Evolutionary conservation across 2,888 invertebrate species (phyloP), one percentile per base, ranked within the genome.

Genomic region (Isotomurus palustris): DNA sequence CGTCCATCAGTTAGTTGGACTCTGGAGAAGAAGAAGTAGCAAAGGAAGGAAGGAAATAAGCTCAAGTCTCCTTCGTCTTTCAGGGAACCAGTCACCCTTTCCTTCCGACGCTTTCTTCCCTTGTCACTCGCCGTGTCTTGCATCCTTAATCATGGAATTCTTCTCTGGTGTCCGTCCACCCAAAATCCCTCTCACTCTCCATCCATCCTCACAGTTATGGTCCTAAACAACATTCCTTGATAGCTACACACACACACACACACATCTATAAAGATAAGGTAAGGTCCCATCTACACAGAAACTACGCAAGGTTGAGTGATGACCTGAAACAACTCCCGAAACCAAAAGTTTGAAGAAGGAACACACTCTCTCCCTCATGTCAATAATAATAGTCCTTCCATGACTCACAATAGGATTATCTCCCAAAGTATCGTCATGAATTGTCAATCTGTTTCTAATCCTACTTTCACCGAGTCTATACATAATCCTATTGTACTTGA

Each of bases 101-200:
- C 43, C 43, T 43, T 43, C 43, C 40, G 40, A 40, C 19, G 10
- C 40, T 19, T 40, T 40, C 19, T 43, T 22, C 22, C 43, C 43
- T 22, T 43, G 45, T 45, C 45, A 28, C 45, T 45, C 29, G 25
- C 19, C 45, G 45, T 45, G 45, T 28, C n/a, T 45, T 45, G 45
- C 45, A 45, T 45, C 29, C 45, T 28, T 45, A 45, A 45, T 45
- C 45, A 28, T 25, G 6, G 24, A 45, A 28, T 25, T 45, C 45
- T 45, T 27, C 43, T 5, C 19, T 5, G 14, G 38, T 14, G 17
- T 38, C 38, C n/a, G 38, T 32, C 38, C 38, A 38, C 38, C 38
- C 14, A n/a, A n/a, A n/a, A n/a, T n/a, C n/a, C n/a, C n/a, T n/a
- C n/a, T n/a, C n/a, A n/a, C n/a, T n/a, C n/a, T n/a, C n/a, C n/a